Evolutionary conservation across 2,888 invertebrate genomes (phyloP).

Genomic region (Synanthedon tipuliformis): DNA sequence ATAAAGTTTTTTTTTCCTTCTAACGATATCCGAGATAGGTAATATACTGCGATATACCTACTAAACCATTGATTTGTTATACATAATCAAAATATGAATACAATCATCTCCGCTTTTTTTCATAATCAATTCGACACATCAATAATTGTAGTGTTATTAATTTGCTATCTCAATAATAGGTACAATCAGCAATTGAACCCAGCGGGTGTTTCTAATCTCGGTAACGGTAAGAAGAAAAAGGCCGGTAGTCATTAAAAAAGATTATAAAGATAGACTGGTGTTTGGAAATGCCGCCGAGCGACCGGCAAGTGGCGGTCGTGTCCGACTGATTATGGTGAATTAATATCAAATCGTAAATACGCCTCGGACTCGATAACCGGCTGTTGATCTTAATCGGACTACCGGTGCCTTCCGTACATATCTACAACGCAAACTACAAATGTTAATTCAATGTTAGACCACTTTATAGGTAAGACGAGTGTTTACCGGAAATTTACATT

Average conservation of each 20-base stretch:
- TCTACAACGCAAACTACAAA: too few relatives aligned
- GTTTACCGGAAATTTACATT: too few relatives aligned
- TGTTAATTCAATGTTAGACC: too few relatives aligned
- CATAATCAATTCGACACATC: background rate
- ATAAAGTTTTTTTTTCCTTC: too few relatives aligned
- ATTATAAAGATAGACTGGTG: constrained; percentile 16
- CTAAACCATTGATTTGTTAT: too few relatives aligned
- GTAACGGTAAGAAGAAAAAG: background rate
- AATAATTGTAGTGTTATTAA: background rate
- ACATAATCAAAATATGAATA: background rate
- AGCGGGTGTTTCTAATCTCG: background rate
- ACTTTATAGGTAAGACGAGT: too few relatives aligned
- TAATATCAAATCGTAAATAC: constrained; percentile 15
- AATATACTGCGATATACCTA: too few relatives aligned
- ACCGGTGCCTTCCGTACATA: too few relatives aligned
- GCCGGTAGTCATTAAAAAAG: constrained; percentile 47
- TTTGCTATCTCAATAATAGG: background rate
- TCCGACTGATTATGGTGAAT: constrained; percentile 31
- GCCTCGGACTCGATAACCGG: constrained; percentile 9
- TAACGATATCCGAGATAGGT: too few relatives aligned
- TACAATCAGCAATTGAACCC: background rate
- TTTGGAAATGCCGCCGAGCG: constrained; percentile 6
- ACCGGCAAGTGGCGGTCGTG: constrained; percentile 31
- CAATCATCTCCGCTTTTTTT: background rate
- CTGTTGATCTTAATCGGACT: constrained; percentile 9